Evolutionary conservation across 2,797 vertebrate species (phyloP).

Genomic region (Podargus strigoides): DNA sequence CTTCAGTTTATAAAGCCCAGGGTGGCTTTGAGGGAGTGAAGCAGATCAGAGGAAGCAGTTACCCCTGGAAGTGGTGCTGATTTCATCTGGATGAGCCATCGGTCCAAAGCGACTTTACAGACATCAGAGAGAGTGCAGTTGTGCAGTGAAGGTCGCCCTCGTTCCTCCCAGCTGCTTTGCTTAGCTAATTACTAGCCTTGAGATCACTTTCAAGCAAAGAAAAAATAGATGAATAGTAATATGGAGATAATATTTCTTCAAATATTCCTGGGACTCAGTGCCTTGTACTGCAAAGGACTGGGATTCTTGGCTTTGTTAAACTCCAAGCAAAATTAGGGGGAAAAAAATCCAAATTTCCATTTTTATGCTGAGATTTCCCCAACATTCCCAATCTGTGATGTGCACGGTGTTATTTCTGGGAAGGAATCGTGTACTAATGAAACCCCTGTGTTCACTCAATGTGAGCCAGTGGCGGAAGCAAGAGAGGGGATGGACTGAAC

Average conservation of each 20-base stretch:
- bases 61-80: not conserved
- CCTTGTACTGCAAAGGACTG: not conserved
- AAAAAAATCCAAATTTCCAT: not conserved
- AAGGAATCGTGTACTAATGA: not conserved
- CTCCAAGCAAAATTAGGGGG: not conserved
- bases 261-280: not conserved
- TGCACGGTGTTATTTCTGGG: not conserved
- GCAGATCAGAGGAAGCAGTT: not conserved
- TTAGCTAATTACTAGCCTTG: slow-evolving; percentile 15
- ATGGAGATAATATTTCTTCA: not conserved
- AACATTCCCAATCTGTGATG: not conserved
- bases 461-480: not conserved
- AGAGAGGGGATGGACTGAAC: not conserved
- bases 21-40: not conserved
- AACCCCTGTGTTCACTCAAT: not conserved
- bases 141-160: not conserved
- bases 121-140: not conserved
- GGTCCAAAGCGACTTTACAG: not conserved
- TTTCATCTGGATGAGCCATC: not conserved
- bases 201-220: not conserved
- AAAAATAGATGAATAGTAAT: not conserved
- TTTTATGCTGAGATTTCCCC: not conserved
- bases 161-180: slow-evolving; percentile 5
- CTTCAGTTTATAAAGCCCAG: not conserved
- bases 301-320: not conserved